Evolutionary conservation across 2,113 vertebrate species (phyloP), one percentile per base, ranked within the genome.

Genomic region (Cinclus cinclus): DNA sequence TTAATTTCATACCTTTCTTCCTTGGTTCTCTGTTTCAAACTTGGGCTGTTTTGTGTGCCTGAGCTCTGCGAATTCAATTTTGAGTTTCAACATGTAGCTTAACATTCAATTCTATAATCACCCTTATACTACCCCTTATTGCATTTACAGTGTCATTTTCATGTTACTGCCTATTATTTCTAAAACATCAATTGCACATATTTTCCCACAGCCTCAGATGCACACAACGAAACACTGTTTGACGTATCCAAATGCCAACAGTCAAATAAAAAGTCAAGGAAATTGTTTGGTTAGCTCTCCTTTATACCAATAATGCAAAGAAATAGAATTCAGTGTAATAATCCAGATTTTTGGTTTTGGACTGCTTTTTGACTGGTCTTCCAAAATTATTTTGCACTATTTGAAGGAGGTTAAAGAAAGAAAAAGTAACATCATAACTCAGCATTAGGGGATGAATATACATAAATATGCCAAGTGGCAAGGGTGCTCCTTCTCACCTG

Each of bases 1-100:
- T 89, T 89, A 39, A 75, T 92, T 84, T 87, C 87, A 78, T 96
- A 92, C 58, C 81, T 95, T 90, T 89, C 77, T 65, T 95, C 77
- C 74, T 91, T 82, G 47, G 60, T 47, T 89, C 21, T 82, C 42
- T 91, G 47, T 93, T 93, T 95, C 87, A 90, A 44, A 75, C 82
- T 84, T 76, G 39, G 62, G 37, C 31, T 87, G 87, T 52, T 96
- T 91, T 81, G 71, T 74, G 39, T 89, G 81, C 49, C 90, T 95
- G 77, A 95, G 77, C 49, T 92, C 74, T 89, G 79, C 2, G 8
- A 87, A 94, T 85, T 62, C 44, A 25, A 64, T 89, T 81, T 84
- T 82, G 70, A 91, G 74, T 93, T 93, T 85, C 77, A 95, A 90
- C 49, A 71, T 58, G 37, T 35, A 90, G 59, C 39, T 86, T 31